Evolutionary conservation across 1,140 invertebrate genomes (phyloP), one percentile per base, ranked within the genome.

Genomic region (Lordiphosa stackelbergi): DNA sequence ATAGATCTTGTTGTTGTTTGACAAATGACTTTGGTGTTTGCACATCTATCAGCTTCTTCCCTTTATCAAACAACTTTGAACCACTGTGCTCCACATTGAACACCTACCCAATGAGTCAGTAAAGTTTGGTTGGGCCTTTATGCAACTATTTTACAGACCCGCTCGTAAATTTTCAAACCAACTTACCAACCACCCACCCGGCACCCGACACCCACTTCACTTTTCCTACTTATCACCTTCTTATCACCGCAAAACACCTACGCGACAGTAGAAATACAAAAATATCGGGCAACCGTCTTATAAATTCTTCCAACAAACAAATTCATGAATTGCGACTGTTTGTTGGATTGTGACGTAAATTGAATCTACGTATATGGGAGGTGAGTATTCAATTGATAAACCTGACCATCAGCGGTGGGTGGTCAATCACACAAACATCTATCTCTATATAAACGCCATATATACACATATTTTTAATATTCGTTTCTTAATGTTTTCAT

Each of bases 401-500:
- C 19, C 19, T 42, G 49, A 43, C 45, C 58, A 40, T 24, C 59
- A 42, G 61, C 63, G 71, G 74, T 79, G 74, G 74, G 74, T 81
- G 74, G 74, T 62, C 77, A 48, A 63, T 71, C 75, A 61, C 28
- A 62, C 57, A 73, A 37, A 46, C 35, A 22, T 22, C 3, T 12
- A 5, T 12, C 5, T 31, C 9, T 35, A 19, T 16, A 36, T 16
- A 16, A 1, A 16, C 16, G 16, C 16, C 68, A 42, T 69, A 64
- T 47, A 37, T 52, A 51, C 59, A 40, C 46, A 45, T 49, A 16
- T 46, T 40, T 58, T 68, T 69, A 81, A 81, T 79, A 71, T 56
- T 71, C 55, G 71, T 81, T 66, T 55, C 56, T 59, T 11, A 81
- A 74, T 75, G 77, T 56, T n/a, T n/a, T 69, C 56, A 73, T 78